A percentile compares a stretch with the other conserved stretches of the same genome.
Evolutionary conservation across 2,113 vertebrate species (phyloP).

Genomic region (Myrmecophaga tridactyla): DNA sequence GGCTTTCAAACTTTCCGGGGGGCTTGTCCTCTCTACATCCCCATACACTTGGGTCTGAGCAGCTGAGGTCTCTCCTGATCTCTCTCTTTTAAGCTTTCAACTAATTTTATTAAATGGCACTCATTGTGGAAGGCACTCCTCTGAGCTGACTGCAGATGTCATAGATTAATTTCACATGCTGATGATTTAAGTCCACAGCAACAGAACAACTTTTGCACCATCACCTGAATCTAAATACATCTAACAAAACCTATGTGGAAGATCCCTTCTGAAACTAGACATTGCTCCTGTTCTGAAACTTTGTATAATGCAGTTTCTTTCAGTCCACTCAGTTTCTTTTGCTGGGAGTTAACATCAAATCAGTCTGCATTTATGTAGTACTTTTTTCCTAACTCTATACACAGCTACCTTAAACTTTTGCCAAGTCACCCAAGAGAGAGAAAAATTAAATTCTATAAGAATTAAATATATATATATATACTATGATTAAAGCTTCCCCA

Average conservation of each 20-base stretch:
- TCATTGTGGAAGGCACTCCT: no score
- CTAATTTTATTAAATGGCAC: no score
- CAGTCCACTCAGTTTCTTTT: neutral
- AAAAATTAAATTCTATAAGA: neutral
- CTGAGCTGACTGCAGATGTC: no score
- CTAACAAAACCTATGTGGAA: neutral
- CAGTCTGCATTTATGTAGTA: neutral
- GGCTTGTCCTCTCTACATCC: no score
- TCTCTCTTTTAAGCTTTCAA: no score
- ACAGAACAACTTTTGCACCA: no score
- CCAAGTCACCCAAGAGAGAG: neutral
- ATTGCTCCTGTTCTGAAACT: neutral
- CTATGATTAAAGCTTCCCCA: constrained; percentile 7
- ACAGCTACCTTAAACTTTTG: neutral
- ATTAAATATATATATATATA: neutral
- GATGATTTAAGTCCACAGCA: no score
- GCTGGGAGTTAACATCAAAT: neutral
- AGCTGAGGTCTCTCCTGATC: no score
- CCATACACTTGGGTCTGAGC: no score
- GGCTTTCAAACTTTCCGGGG: no score
- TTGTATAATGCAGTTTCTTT: neutral
- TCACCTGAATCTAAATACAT: no score
- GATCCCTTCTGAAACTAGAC: neutral
- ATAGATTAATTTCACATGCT: no score
- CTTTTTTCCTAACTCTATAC: neutral